Conservation (phyloP, 2,113 vertebrate species). For the Pygoscelis adeliae region DNA sequence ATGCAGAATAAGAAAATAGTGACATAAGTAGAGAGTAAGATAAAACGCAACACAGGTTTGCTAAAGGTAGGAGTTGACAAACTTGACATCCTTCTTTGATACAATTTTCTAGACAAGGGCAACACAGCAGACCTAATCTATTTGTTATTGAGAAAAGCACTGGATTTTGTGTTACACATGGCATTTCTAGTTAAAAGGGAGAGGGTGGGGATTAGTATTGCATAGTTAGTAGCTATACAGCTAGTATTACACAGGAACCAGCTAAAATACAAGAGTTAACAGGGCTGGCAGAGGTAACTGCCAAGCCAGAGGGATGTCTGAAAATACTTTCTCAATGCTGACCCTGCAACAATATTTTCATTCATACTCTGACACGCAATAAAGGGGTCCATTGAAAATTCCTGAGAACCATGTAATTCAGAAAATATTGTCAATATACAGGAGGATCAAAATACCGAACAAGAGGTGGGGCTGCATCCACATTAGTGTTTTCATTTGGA, state of each 20-base stretch:
- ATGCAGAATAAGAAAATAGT: not conserved
- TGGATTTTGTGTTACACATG: not conserved
- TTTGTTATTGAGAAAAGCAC: not conserved
- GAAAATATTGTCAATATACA: not conserved
- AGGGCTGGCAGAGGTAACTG: not conserved
- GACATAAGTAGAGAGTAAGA: constrained; percentile 7
- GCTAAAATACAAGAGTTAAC: not conserved
- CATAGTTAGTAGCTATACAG: not conserved
- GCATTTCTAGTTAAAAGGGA: not conserved
- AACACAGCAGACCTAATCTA: not conserved
- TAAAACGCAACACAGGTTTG: constrained; percentile 34
- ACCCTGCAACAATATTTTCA: not conserved
- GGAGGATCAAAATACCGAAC: not conserved
- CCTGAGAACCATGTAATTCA: not conserved
- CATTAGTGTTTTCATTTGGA: not conserved
- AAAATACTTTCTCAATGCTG: not conserved
- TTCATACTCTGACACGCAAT: not conserved
- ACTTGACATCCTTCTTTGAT: constrained; percentile 48
- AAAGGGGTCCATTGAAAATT: not conserved
- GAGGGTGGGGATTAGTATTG: not conserved
- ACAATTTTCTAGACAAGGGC: not conserved
- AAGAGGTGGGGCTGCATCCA: not conserved
- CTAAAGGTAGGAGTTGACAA: constrained; percentile 44
- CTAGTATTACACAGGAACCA: not conserved
- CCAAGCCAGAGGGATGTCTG: not conserved